Evolutionary conservation across 2,888 invertebrate species (phyloP).

Genomic region (Aleiodes testaceus): DNA sequence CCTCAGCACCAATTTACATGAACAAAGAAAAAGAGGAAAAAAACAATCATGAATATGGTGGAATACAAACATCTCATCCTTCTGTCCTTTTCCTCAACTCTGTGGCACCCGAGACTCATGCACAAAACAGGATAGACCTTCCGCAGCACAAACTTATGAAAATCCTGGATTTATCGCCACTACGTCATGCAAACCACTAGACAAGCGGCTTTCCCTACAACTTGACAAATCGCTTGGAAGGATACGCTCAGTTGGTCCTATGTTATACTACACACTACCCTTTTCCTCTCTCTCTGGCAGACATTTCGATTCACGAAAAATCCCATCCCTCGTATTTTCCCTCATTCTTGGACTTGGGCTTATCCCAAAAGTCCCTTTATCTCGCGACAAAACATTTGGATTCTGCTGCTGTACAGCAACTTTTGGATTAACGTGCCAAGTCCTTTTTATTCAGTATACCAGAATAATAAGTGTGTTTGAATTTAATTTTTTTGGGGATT

Average conservation of each 20-base stretch:
- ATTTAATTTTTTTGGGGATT: not conserved
- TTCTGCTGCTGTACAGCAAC: constrained; percentile 11
- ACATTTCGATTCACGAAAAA: constrained; percentile 36
- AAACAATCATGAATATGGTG: too few relatives aligned
- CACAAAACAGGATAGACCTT: constrained; percentile 6
- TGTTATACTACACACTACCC: constrained; percentile 18
- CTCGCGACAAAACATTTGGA: constrained; percentile 44
- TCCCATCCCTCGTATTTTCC: not conserved
- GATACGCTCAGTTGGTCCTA: constrained; percentile 54
- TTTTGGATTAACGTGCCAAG: constrained; percentile 20
- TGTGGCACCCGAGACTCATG: constrained; percentile 7
- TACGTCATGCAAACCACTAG: constrained; percentile 53
- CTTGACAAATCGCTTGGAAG: constrained; percentile 68
- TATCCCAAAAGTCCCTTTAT: constrained; percentile 51
- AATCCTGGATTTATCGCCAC: constrained; percentile 62
- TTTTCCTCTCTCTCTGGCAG: not conserved
- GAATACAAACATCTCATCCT: not conserved
- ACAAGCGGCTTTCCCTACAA: constrained; percentile 54
- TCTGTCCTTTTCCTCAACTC: not conserved
- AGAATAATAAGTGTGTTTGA: not conserved
- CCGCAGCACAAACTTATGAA: constrained; percentile 59
- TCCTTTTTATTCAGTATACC: not conserved
- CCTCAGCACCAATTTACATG: too few relatives aligned
- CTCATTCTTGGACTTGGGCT: constrained; percentile 47
- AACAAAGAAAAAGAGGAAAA: too few relatives aligned